Percentiles rank a stretch among this genome's conserved stretches.
These are phyloP conservation scores for Pomatorhinus ruficollis DNA, from an alignment of 2,113 vertebrate species.

Conservation along the genomic window DNA sequence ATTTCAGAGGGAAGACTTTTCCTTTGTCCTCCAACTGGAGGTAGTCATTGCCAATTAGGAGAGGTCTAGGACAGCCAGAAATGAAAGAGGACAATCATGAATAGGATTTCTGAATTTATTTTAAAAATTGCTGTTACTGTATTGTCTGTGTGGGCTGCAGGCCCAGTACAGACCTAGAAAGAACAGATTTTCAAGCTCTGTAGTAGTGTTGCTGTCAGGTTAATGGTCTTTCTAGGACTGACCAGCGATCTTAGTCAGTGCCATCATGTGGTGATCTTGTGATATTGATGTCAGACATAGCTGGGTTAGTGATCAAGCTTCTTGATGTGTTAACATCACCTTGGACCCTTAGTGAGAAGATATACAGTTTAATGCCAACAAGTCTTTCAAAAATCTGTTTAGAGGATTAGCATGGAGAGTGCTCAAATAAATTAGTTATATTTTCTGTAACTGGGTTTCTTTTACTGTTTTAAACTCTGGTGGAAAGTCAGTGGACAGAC, in stretches of 20 bases:
- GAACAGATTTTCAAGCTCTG: neutral
- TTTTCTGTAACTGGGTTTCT: neutral
- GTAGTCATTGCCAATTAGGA: neutral
- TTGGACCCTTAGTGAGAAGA: neutral
- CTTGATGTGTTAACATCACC: neutral
- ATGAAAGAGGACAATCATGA: neutral
- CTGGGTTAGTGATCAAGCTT: neutral
- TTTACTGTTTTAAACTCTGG: neutral
- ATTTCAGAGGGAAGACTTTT: neutral
- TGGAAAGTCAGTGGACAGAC: neutral
- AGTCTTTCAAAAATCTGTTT: neutral
- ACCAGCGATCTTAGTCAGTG: neutral
- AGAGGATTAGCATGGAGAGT: neutral
- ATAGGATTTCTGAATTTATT: neutral
- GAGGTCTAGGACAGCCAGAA: neutral
- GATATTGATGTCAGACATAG: neutral
- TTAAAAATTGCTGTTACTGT: neutral
- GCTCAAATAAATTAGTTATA: neutral
- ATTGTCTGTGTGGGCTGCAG: neutral
- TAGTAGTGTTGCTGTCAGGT: neutral
- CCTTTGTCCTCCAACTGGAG: neutral
- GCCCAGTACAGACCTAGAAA: neutral
- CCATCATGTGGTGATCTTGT: conserved; percentile 23
- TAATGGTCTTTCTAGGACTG: neutral
- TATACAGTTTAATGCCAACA: neutral